Evolutionary conservation across 30 jellyfish, hydroid and myxozoan species (phyloP), one percentile per base, ranked within the genome.

Genomic region (Hydractinia echinata): DNA sequence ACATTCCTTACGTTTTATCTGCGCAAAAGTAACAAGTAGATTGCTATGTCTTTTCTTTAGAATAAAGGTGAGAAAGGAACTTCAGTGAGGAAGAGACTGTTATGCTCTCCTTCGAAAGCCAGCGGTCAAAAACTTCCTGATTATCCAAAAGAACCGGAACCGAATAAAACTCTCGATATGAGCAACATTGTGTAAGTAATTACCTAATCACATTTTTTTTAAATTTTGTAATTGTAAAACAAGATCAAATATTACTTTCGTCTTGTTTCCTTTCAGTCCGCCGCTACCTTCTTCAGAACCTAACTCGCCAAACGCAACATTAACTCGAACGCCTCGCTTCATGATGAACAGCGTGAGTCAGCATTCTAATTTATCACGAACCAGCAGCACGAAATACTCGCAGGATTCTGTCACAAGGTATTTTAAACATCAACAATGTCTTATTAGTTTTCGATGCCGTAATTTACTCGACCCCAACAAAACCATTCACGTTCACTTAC

Each of bases 121-220:
- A 66, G 76, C n/a, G 60, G 58, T 53, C 84, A 74, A 50, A 52
- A 60, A 78, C 87, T 93, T 19, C 99, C 99, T 53, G 95, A 87
- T 61, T 93, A 87, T 66, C 96, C 96, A 6, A 93, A 78, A 68
- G 99, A 93, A 73, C 99, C 99, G 51, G 96, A 93, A 73, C 95
- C 91, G 11, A 93, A 83, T 83, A 87, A 85, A 70, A 93, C 96
- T 55, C 90, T 93, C 61, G 99, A 93, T 73, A 87, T 93, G 99
- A 88, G 94, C 82, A 93, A 93, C 90, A 93, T 93, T 9, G 96
- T 93, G 99, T 93, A 60, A 83, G 96, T 74, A 30, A 30, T 30
- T 30, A 30, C 44, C 44, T 30, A 30, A 7, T 4, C 50, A 48
- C 64, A 18, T 39, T 39, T 51, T 3, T 74, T 76, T 39, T 1